These are phyloP conservation scores for Acrobasis suavella DNA, from an alignment of 2,888 invertebrate genomes.

Conservation along the genomic window DNA sequence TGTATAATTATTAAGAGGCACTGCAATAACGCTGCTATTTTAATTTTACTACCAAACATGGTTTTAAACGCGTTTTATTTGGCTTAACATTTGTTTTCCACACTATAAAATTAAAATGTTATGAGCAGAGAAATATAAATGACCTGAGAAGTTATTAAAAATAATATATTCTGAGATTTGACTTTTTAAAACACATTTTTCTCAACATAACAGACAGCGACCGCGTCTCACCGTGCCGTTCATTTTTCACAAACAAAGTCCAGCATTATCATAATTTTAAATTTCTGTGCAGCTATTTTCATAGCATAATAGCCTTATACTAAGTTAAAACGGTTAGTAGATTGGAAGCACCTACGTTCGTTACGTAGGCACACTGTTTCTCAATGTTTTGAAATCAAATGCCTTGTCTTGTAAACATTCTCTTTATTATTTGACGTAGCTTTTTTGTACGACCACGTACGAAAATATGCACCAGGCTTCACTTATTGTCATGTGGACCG, in stretches of 20 bases:
- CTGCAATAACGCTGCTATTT: too few relatives aligned
- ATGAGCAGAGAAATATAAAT: neutral
- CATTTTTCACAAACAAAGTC: slow-evolving; percentile 24
- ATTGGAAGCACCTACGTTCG: slow-evolving; percentile 7
- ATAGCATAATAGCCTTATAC: slow-evolving; percentile 20
- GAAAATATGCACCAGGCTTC: too few relatives aligned
- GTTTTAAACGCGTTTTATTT: too few relatives aligned
- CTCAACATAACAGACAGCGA: slow-evolving; percentile 17
- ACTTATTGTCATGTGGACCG: too few relatives aligned
- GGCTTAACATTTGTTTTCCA: neutral
- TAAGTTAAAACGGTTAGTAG: slow-evolving; percentile 19
- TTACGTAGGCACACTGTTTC: slow-evolving; percentile 5
- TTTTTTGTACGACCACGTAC: neutral
- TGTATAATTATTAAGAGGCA: too few relatives aligned
- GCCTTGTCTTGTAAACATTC: neutral
- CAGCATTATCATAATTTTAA: slow-evolving; percentile 21
- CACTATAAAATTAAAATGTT: neutral
- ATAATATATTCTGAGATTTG: slow-evolving; percentile 16
- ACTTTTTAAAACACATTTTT: slow-evolving; percentile 19
- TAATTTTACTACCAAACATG: too few relatives aligned
- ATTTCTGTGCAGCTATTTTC: slow-evolving; percentile 23
- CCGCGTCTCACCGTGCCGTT: slow-evolving; percentile 19
- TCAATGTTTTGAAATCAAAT: neutral
- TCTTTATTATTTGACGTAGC: neutral
- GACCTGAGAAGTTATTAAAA: slow-evolving; percentile 8